Base-by-base conservation (phyloP, 2,113 vertebrate genomes). In the Scomber colias region DNA sequence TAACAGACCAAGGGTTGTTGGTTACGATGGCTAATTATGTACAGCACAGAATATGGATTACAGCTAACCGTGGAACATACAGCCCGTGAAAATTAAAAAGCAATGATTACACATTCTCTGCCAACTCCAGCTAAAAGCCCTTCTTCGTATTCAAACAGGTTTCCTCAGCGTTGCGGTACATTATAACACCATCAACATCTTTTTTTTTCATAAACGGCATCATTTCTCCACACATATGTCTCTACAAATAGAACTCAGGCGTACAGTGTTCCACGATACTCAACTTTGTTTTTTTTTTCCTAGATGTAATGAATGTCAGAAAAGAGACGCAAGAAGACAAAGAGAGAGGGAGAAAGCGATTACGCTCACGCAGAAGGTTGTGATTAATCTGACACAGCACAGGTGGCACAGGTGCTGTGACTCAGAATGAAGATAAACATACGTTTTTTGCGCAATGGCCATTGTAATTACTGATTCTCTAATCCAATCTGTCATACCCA, bases 401-500 rank as follows among this genome's bases (percentile, higher is more conserved):
- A 65, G 77, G 50, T 83, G 83, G 71, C 83, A 85, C 89, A 93
- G 90, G 87, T 91, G 90, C 80, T 62, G 65, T 54, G 72, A 78
- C 65, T 86, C 68, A 59, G 54, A 90, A 87, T 84, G 83, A 88
- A 81, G 83, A 91, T 90, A 87, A 90, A 89, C 84, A 77, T 59
- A 27, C 16, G 15, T 57, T 50, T 44, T 90, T 83, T 81, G 69
- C 50, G 78, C 70, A 82, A 27, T 54, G 76, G 80, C 81, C 62
- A 75, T 53, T 56, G 70, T 81, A 83, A 91, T 88, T 89, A 87
- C 83, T 21, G 65, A 65, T 53, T 87, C 51, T 81, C 62, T 82
- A 55, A 91, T 91, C 88, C 79, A 77, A 82, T 92, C 75, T 79
- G 85, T 80, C 80, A 79, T 27, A 71, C 35, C 76, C 50, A 71